These are phyloP conservation scores for Leptosomus discolor DNA, from an alignment of 2,113 vertebrate genomes.

Conservation along the genomic window DNA sequence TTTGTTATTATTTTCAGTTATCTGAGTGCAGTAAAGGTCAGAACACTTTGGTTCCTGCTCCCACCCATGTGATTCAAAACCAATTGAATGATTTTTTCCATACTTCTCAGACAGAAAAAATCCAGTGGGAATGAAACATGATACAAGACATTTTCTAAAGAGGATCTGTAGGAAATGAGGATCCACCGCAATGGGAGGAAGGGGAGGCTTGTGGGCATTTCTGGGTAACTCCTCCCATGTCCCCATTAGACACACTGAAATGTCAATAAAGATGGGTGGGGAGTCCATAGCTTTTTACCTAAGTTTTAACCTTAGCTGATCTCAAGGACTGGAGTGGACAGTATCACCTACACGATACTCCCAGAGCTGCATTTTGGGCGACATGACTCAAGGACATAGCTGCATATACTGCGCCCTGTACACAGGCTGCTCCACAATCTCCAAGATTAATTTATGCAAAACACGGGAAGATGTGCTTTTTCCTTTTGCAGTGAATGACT, in stretches of 20 bases:
- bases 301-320: not conserved
- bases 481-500: slow-evolving; percentile 53
- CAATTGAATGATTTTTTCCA: slow-evolving; percentile 44
- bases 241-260: not conserved
- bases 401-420: not conserved
- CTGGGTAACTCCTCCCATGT: slow-evolving; percentile 29
- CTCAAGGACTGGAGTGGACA: not conserved
- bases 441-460: slow-evolving; percentile 57
- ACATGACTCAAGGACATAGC: slow-evolving; percentile 16
- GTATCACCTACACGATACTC: not conserved
- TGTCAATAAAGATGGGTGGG: not conserved
- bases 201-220: not conserved
- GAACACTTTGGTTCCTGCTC: slow-evolving; percentile 49
- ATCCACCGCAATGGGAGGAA: not conserved
- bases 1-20: slow-evolving; percentile 58
- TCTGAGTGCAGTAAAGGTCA: slow-evolving; percentile 22
- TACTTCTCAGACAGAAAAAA: slow-evolving; percentile 46
- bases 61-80: slow-evolving; percentile 49
- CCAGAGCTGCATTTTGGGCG: not conserved
- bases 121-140: slow-evolving; percentile 33
- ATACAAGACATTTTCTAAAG: slow-evolving; percentile 24
- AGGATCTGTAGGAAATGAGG: slow-evolving; percentile 27
- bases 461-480: slow-evolving; percentile 50
- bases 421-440: not conserved
- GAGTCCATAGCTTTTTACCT: not conserved